Evolutionary conservation across 2,797 vertebrate species (phyloP).

Genomic region (Coregonus sp.): DNA sequence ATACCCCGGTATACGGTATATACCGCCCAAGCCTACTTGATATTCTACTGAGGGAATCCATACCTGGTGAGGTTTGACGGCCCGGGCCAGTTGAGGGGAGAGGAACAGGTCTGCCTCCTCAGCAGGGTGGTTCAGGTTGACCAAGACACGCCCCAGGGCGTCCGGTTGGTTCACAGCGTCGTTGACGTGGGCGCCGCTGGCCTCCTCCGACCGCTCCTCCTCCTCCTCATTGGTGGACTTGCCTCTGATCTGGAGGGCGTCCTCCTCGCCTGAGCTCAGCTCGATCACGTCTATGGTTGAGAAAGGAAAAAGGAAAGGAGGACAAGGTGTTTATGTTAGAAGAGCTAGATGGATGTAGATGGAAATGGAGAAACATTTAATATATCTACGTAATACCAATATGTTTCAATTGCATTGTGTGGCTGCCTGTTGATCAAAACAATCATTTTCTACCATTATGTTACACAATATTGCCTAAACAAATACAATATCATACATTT

Average conservation of each 20-base stretch:
- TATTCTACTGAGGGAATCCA: too few species aligned
- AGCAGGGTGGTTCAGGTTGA: constrained; percentile 89
- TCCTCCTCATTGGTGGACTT: constrained; percentile 79
- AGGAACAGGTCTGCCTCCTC: constrained; percentile 88
- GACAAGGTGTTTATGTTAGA: not conserved
- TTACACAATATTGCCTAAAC: not conserved
- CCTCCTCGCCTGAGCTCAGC: constrained; percentile 85
- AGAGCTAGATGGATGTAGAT: not conserved
- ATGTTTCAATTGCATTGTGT: not conserved
- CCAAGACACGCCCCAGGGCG: constrained; percentile 83
- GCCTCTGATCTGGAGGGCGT: constrained; percentile 44
- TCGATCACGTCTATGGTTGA: constrained; percentile 79
- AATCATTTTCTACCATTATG: not conserved
- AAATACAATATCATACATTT: not conserved
- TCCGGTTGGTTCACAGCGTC: constrained; percentile 86
- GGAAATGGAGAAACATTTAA: not conserved
- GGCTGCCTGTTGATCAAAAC: not conserved
- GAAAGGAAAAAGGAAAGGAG: too few species aligned
- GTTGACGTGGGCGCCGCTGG: constrained; percentile 81
- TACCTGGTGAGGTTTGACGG: constrained; percentile 79
- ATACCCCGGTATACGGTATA: too few species aligned
- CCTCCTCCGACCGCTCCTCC: constrained; percentile 9
- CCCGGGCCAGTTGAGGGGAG: constrained; percentile 84
- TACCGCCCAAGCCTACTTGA: too few species aligned
- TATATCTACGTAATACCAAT: not conserved